Evolutionary conservation across 2,888 invertebrate species (phyloP), one percentile per base, ranked within the genome.

Genomic region (Epsilonema sp.): DNA sequence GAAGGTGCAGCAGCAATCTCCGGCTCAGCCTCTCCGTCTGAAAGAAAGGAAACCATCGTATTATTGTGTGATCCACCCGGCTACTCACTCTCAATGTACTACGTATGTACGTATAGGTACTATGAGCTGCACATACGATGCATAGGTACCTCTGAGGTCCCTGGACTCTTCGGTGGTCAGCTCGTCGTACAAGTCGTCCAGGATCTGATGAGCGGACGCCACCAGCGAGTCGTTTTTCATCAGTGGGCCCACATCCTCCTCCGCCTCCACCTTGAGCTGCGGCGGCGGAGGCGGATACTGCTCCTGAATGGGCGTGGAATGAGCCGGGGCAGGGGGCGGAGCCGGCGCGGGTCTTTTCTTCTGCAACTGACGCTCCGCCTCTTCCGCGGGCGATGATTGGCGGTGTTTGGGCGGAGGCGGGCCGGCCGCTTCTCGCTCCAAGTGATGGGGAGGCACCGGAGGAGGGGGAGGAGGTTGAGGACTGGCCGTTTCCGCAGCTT

Each of bases 141-240:
- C n/a, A n/a, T n/a, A n/a, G n/a, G n/a, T 31, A 31, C 31, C 8
- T 31, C 8, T 31, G 16, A 16, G 31, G 31, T 8, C 31, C 16
- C 13, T 39, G 3, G 2, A 16, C 31, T 52, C 49, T 37, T 60
- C 57, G 19, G 51, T 51, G 26, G 58, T 60, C 36, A 61, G 45
- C 8, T 53, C 52, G 13, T 48, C 54, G 39, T 56, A 56, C 25
- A 61, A 49, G 40, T 60, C 60, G 41, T 61, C 59, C 37, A 62
- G 48, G 45, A 61, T 58, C 31, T 55, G 52, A n/a, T 59, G 48
- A 1, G 61, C 61, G 45, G 59, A 57, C 46, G 2, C 37, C 41
- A 26, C 42, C 45, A 46, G 42, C 46, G 47, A 43, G 31, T 31
- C 8, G n/a, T n/a, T n/a, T n/a, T n/a, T n/a, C n/a, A n/a, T n/a